Evolutionary conservation across 2,888 invertebrate species (phyloP), one percentile per base, ranked within the genome.

Genomic region (Parascotia fuliginaria): DNA sequence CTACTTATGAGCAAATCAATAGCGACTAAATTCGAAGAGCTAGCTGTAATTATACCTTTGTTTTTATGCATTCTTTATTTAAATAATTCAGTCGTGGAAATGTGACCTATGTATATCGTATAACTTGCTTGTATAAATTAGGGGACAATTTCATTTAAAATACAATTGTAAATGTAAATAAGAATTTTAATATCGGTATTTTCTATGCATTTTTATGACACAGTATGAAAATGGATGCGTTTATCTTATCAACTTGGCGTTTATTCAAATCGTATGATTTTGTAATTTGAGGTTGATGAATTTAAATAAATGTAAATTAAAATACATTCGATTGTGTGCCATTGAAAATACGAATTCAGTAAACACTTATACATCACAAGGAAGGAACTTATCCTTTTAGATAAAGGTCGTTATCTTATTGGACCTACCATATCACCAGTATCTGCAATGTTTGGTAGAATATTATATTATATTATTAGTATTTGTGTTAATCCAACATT

Each of bases 161-260:
- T 7, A 51, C 67, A 66, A 63, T 66, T 54, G 59, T 59, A 49
- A 48, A 65, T 61, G 61, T 28, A 55, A 64, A 64, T 55, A 38
- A 33, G 9, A 19, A 33, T 55, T 53, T 59, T 34, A 62, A 63
- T 55, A 62, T 57, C 62, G 45, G 60, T 62, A 56, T 33, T 57
- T 57, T 60, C 52, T 52, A 51, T 62, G 60, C 55, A 60, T 60
- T 70, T 55, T 54, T 52, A 60, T 62, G 58, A 47, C 46, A 54
- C n/a, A 42, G 28, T 41, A 34, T 33, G 11, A 49, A 49, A 53
- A 42, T n/a, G 16, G 44, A 31, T 42, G 47, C 22, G 7, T 24
- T 24, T 19, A 19, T 19, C 28, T 42, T 42, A 40, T 46, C 32
- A 50, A 46, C 43, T 43, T 54, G 28, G 7, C 51, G 16, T 48